These are phyloP conservation scores for Microtus richardsoni DNA, from an alignment of 2,113 vertebrate species.

Conservation along the genomic window DNA sequence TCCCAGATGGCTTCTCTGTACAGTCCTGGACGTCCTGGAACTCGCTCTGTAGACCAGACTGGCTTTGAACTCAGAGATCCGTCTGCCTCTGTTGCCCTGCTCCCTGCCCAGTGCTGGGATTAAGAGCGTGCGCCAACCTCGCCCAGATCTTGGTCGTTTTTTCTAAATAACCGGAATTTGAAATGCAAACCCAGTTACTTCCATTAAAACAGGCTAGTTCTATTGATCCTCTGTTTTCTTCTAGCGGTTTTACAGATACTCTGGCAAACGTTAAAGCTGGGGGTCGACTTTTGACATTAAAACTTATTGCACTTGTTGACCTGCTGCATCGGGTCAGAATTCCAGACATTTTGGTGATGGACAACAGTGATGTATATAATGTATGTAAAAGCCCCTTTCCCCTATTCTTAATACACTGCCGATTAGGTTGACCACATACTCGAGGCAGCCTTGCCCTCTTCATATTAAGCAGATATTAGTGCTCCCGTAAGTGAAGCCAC, in stretches of 20 bases:
- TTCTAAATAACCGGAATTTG: constrained; percentile 84
- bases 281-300: neutral
- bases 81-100: neutral
- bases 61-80: neutral
- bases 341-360: neutral
- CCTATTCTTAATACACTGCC: neutral
- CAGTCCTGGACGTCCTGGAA: neutral
- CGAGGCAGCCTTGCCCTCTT: too few relatives aligned
- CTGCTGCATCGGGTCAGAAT: neutral
- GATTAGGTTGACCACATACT: neutral
- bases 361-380: neutral
- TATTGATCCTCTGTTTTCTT: constrained; percentile 63
- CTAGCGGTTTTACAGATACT: constrained; percentile 22
- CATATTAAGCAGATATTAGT: neutral
- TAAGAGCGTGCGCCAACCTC: neutral
- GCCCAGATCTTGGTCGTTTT: constrained; percentile 28
- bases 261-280: neutral
- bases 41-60: too few relatives aligned
- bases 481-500: neutral
- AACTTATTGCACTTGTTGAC: neutral
- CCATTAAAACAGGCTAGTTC: constrained; percentile 88
- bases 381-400: neutral
- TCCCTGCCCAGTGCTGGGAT: neutral
- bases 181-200: constrained; percentile 89
- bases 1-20: neutral